Base-by-base conservation (phyloP, 2,113 vertebrate species). In the Pampusana beccarii region DNA sequence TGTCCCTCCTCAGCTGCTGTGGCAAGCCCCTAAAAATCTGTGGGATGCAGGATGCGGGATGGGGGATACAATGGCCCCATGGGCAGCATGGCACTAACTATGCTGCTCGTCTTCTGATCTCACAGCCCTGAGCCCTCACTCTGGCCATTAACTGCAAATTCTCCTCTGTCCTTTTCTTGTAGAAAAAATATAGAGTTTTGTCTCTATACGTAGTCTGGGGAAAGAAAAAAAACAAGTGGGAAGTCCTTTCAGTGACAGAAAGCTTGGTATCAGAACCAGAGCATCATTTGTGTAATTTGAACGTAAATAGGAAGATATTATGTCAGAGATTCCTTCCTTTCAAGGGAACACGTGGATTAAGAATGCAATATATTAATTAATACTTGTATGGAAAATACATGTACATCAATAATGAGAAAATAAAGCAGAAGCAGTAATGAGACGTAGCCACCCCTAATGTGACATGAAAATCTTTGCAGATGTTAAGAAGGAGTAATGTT, bases 51-150 rank as follows among this genome's bases (percentile, higher is more conserved):
- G 34, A 25, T 64, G 46, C 6, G 5, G 51, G 38, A 9, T 79
- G 46, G 4, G 3, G 56, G 54, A 54, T 51, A 54, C 12, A 4
- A 69, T 1, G 7, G 25, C 62, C 40, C 3, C 2, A 2, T 0
- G 1, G 72, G 29, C 34, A 50, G 48, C 19, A 50, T 21, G 20
- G 34, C 42, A 38, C 3, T 0, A 26, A 8, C 21, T 16, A 14
- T 4, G 0, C 14, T 25, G 46, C 67, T 86, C 29, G 0, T 0
- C 48, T 42, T 10, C 10, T 16, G 26, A 19, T 23, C 36, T 64
- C 6, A 1, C 28, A 58, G 50, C 58, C 57, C 70, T 54, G 16
- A 65, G 65, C 4, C 0, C 34, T 24, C 21, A 3, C 44, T 61
- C 38, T 67, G 48, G 50, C 33, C 38, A 13, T 34, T 50, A 38